A percentile compares a stretch with the other conserved stretches of the same genome.
Conservation (phyloP, 2,888 invertebrate species). For the Stramonita haemastoma region DNA sequence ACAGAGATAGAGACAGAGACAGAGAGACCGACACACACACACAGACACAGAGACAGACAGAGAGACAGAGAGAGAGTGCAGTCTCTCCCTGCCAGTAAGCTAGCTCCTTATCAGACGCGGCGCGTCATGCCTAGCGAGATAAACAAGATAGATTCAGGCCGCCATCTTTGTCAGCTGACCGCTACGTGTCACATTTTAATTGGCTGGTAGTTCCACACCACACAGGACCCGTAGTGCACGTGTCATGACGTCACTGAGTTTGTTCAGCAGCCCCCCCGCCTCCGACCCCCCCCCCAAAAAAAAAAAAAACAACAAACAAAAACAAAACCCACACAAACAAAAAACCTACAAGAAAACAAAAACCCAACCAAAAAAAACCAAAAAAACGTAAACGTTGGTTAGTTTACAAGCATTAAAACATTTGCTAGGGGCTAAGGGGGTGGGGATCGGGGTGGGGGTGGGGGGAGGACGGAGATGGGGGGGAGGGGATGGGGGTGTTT, state of each 20-base stretch:
- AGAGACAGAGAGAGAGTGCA: slow-evolving; percentile 4
- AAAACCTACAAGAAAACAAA: neutral
- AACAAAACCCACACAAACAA: neutral
- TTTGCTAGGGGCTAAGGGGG: neutral
- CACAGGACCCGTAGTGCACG: neutral
- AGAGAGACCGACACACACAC: neutral
- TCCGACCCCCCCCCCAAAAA: neutral
- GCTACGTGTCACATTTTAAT: slow-evolving; percentile 36
- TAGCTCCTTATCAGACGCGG: neutral
- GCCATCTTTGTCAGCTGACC: slow-evolving; percentile 37
- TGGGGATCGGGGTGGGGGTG: neutral
- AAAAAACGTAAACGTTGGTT: neutral
- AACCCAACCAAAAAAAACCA: neutral
- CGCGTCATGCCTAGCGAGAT: neutral
- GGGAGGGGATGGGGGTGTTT: neutral
- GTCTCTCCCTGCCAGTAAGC: neutral
- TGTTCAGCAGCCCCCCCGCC: neutral
- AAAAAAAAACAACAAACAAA: neutral
- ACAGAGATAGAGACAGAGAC: neutral
- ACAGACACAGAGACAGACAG: neutral
- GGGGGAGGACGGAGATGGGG: neutral
- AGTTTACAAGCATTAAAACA: neutral
- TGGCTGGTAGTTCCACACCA: slow-evolving; percentile 12
- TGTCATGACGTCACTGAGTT: neutral
- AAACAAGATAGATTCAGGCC: slow-evolving; percentile 31